phyloP scores from a whole-genome alignment of 2,888 invertebrate genomes.

The Sinodicranocentrus sp. region DNA sequence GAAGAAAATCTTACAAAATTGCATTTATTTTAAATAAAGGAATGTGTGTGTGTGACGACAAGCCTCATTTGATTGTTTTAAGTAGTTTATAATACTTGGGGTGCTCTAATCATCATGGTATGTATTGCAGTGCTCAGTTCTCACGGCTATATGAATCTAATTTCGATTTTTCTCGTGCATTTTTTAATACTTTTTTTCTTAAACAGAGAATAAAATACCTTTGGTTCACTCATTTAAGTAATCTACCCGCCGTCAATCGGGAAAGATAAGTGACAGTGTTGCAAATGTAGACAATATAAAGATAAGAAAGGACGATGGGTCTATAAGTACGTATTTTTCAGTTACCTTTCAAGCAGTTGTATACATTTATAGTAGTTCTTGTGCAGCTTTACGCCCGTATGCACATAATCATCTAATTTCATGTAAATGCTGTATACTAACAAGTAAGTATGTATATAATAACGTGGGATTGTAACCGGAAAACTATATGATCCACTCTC shows the following conservation, averaged over 20 bases:
- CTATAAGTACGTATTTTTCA: no score
- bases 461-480: conserved; percentile 32
- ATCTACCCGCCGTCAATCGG: neutral
- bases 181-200: neutral
- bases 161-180: neutral
- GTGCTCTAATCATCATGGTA: neutral
- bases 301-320: conserved; percentile 8
- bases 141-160: no score
- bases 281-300: conserved; percentile 13
- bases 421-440: no score
- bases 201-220: conserved; percentile 28
- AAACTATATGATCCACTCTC: conserved; percentile 1
- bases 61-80: conserved; percentile 58
- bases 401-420: no score
- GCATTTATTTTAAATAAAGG: no score
- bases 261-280: neutral
- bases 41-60: no score
- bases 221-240: conserved; percentile 21
- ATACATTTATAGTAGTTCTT: no score
- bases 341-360: no score
- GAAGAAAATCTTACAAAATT: no score
- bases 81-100: conserved; percentile 8
- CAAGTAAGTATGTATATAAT: neutral
- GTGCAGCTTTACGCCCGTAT: no score
- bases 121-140: conserved; percentile 47